Evolutionary conservation across 2,113 vertebrate genomes (phyloP), one percentile per base, ranked within the genome.

Genomic region (Lutjanus erythropterus): DNA sequence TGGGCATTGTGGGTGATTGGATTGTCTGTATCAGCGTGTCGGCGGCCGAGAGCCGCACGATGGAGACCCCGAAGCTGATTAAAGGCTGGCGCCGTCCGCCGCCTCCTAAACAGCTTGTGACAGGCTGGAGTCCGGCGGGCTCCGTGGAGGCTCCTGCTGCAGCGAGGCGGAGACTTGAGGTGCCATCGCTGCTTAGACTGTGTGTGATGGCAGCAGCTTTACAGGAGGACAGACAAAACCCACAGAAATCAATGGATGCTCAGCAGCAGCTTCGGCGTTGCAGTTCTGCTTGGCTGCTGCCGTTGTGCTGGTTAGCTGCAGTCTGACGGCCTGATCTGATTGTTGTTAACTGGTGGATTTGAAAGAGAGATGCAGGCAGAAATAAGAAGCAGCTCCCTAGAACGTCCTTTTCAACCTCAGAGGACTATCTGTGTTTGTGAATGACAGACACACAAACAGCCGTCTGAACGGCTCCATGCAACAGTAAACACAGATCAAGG

Each of bases 61-160:
- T 33, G 76, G 71, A 89, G 74, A 90, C 86, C 85, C 86, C 70
- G 82, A 75, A 86, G 89, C 90, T 89, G 89, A 94, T 91, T 92
- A 92, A 80, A 86, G 84, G 39, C 72, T 50, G 84, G 69, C 81
- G 72, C 77, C 79, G 29, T 46, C 68, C 67, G 10, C 64, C 44
- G 49, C 85, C 76, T 77, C 85, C 86, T 89, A 89, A 92, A 90
- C 84, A 83, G 85, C 61, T 92, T 86, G 82, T 93, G 91, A 93
- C 91, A 89, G 92, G 77, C 87, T 14, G 68, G 69, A 90, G 83
- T 86, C 90, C 31, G 25, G 44, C 67, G 5, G 79, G 49, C 65
- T 88, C 65, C 74, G 4, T 5, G 1, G 77, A 75, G 83, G 78
- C 75, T 82, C 82, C 71, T 9, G 76, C 68, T 46, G 76, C 76